Base-by-base conservation (phyloP, 2,888 invertebrate genomes). In the Drosophila peninsularis region DNA sequence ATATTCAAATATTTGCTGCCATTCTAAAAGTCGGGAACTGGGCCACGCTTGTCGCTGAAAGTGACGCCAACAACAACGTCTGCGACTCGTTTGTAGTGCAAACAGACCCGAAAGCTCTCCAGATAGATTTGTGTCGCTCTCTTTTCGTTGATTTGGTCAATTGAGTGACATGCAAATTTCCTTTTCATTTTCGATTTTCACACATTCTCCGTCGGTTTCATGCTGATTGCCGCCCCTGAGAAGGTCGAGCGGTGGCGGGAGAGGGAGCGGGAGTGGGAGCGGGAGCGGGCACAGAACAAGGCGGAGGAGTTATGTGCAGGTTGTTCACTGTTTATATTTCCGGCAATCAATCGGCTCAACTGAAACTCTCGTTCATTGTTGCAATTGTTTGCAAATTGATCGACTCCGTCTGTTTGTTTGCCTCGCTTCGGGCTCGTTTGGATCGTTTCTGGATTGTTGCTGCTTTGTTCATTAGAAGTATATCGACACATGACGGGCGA, bases 161-260 rank as follows among this genome's bases (percentile, higher is more conserved):
- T 71, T 79, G 78, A 84, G 88, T 85, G 84, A 88, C 86, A 85
- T 85, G 84, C 88, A 85, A 75, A 85, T 85, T 85, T 85, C 82
- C 86, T 82, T 88, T 85, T 73, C 73, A 77, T 83, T 84, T 82
- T 85, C 78, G 78, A 77, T 83, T 84, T 82, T 87, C 77, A 71
- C 84, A 83, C 77, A 85, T 87, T 82, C 68, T 76, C 69, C 62
- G 62, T 50, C 65, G 70, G 60, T 50, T 50, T 52, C 52, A 58
- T 37, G 58, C 70, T 82, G 82, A 82, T 80, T 72, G 75, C 60
- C 58, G 77, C 64, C 55, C 64, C 64, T 64, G 70, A 57, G 72
- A 72, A 68, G 73, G 81, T 61, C 66, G 80, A 67, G 68, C 62
- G 64, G 61, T 65, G 58, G 34, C 17, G 5, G 7, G 14, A 67